Evolutionary conservation across 2,113 vertebrate species (phyloP).

Genomic region (Lathamus discolor): DNA sequence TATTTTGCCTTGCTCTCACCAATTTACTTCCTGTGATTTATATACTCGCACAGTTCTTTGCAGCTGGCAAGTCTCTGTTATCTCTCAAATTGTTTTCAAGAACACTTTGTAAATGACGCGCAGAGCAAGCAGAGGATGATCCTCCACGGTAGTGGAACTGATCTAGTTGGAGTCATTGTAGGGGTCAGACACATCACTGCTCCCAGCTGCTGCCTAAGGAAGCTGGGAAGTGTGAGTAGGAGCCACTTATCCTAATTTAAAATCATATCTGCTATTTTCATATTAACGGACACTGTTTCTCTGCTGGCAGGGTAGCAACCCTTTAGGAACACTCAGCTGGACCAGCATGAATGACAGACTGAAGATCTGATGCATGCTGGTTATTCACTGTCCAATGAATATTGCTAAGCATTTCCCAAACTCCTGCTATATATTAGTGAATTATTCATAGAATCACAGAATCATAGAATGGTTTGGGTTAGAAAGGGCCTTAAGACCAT

Average conservation of each 20-base stretch:
- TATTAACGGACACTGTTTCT: neutral
- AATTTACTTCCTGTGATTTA: neutral
- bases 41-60: neutral
- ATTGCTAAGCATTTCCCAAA: neutral
- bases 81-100: neutral
- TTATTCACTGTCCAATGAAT: neutral
- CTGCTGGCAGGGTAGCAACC: neutral
- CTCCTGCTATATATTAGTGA: neutral
- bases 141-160: neutral
- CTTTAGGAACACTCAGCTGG: neutral
- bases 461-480: neutral
- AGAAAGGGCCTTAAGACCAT: neutral
- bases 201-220: neutral
- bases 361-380: neutral
- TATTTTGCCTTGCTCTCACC: neutral
- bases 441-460: neutral
- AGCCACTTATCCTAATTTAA: neutral
- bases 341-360: neutral
- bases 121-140: neutral
- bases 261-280: rapidly evolving
- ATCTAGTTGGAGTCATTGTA: neutral
- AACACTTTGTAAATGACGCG: neutral
- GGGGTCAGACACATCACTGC: rapidly evolving
- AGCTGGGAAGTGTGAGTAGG: neutral
- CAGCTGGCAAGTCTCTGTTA: neutral